Evolutionary conservation across 1,140 invertebrate genomes (phyloP), one percentile per base, ranked within the genome.

Genomic region (Chrysomallon squamiferum): DNA sequence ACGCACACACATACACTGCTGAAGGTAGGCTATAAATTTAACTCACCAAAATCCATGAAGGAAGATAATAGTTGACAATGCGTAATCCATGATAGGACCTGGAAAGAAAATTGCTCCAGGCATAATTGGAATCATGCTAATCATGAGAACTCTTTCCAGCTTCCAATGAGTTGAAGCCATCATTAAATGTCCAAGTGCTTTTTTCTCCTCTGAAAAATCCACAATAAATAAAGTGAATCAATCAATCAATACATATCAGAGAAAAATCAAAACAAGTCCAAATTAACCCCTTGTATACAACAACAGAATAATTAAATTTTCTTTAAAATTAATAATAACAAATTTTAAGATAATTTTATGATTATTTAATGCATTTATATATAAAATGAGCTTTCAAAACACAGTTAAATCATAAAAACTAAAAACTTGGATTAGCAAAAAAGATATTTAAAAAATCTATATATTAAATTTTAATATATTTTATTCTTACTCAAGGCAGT

Each of bases 81-180:
- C 25, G 64, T 73, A 69, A 62, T 82, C 76, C 65, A 77, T 76
- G 4, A 66, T 41, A 30, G 79, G 69, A 38, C 73, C 73, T 61
- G 75, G 73, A 25, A 70, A 43, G 57, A 80, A 70, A 25, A 81
- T 60, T 58, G 69, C 68, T 4, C 74, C 69, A 29, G 79, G 79
- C 73, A 83, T 74, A 11, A 80, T 70, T 5, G 68, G 76, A 27
- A 78, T 33, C 74, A 81, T 77, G n/a, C 68, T 68, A 30, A 80
- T 50, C 11, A 76, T 73, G 30, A 81, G 43, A 49, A 76, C n/a
- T 27, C 81, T 54, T 45, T 82, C 80, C 29, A 80, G 64, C 59
- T 80, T 80, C 78, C 80, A 82, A 62, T 81, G 79, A 3, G 77
- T 80, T 6, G 79, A 81, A 0, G 79, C 73, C 65, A 72, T 69